Conservation (phyloP, 2,113 vertebrate genomes). For the Chaetura pelagica region DNA sequence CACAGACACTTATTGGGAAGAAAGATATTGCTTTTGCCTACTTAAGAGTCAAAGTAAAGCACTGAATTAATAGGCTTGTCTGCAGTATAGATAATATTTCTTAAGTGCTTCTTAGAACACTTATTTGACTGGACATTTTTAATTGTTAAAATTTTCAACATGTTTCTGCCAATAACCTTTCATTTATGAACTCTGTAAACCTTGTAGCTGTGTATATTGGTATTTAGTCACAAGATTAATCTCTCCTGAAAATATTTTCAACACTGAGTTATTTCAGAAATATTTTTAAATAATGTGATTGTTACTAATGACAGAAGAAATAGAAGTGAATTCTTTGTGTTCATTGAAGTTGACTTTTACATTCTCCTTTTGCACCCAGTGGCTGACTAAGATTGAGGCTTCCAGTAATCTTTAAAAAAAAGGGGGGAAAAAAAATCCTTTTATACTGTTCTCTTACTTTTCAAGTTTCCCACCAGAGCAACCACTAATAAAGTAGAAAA, state of each 20-base stretch:
- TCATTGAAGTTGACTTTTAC: neutral
- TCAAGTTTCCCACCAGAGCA: neutral
- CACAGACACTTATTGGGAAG: neutral
- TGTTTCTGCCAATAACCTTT: neutral
- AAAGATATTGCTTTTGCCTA: neutral
- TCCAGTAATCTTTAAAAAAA: neutral
- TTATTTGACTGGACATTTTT: neutral
- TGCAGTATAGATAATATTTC: neutral
- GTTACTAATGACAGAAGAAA: neutral
- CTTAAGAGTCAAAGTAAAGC: neutral
- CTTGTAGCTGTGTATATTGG: neutral
- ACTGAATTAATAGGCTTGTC: neutral
- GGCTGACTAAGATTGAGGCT: neutral
- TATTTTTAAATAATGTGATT: neutral
- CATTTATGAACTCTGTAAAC: neutral
- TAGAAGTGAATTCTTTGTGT: neutral
- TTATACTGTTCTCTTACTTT: neutral
- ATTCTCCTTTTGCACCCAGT: neutral
- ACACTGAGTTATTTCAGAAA: neutral
- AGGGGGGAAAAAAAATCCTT: neutral
- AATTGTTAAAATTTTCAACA: neutral
- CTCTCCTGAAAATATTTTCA: neutral
- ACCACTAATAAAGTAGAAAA: neutral
- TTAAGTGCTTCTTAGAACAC: neutral
- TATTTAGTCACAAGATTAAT: neutral